Percentiles rank a stretch among this genome's conserved stretches.
phyloP scores from a whole-genome alignment of 2,888 invertebrate genomes.

The Pediacus dermestoides region DNA sequence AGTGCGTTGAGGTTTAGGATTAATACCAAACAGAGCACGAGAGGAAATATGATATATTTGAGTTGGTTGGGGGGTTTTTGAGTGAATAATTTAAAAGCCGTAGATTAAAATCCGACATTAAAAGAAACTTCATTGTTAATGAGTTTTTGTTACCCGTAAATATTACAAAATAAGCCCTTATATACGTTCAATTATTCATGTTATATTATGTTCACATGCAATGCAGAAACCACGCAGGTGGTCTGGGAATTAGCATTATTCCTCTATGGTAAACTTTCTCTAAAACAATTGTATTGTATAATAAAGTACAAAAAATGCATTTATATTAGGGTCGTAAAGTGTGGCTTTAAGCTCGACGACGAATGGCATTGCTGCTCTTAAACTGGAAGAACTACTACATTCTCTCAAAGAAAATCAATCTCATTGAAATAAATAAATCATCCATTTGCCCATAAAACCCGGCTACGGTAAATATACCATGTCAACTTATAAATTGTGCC shows the following conservation, averaged over 20 bases:
- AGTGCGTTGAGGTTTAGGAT: no score
- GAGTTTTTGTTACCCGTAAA: conserved; percentile 26
- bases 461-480: conserved; percentile 2
- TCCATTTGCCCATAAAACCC: conserved; percentile 2
- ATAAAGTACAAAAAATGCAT: conserved; percentile 24
- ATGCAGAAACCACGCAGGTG: conserved; percentile 27
- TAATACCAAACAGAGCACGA: no score
- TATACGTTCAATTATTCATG: conserved; percentile 27
- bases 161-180: conserved; percentile 27
- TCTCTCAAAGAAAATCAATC: conserved; percentile 15
- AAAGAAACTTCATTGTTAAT: conserved; percentile 24
- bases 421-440: conserved; percentile 22
- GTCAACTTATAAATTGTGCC: conserved; percentile 6
- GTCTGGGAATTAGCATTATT: conserved; percentile 25
- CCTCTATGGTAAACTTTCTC: conserved; percentile 22
- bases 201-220: conserved; percentile 25
- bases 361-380: conserved; percentile 13
- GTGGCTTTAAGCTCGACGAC: conserved; percentile 17
- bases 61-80: conserved; percentile 9
- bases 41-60: no score
- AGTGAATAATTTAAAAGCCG: conserved; percentile 15
- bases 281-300: conserved; percentile 25
- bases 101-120: conserved; percentile 22
- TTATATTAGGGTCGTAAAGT: conserved; percentile 24
- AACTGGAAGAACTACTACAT: not conserved